phyloP scores from a whole-genome alignment of 2,888 invertebrate genomes.

The Limnephilus marmoratus region DNA sequence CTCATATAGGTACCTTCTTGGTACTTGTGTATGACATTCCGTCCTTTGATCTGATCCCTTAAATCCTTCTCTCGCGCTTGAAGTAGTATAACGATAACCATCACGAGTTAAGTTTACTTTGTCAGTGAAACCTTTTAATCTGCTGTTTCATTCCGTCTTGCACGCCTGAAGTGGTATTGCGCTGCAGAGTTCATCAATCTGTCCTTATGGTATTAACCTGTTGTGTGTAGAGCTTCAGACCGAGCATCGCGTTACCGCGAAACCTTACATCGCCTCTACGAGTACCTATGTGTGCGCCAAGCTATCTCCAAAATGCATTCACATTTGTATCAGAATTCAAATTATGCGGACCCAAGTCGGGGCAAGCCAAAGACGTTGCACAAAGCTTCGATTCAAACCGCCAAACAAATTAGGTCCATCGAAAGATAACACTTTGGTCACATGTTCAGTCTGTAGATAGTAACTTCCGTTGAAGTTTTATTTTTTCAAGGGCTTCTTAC shows the following conservation, averaged over 20 bases:
- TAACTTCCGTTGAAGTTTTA: background rate
- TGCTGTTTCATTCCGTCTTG: background rate
- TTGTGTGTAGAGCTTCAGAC: background rate
- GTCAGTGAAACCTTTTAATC: conserved; percentile 3
- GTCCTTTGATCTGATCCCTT: background rate
- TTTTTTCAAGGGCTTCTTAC: background rate
- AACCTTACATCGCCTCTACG: conserved; percentile 12
- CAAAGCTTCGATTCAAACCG: background rate
- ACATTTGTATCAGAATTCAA: conserved; percentile 5
- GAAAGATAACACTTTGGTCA: background rate
- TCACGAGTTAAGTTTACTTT: background rate
- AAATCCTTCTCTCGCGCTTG: background rate
- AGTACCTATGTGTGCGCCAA: background rate
- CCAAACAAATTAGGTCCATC: background rate
- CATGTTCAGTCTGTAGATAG: background rate
- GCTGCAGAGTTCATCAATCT: background rate
- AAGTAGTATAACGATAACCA: background rate
- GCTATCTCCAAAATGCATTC: conserved; percentile 36
- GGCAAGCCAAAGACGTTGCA: background rate
- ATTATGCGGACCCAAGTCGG: conserved; percentile 25
- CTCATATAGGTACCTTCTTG: background rate
- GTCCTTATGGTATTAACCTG: conserved; percentile 26
- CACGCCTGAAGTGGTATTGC: conserved; percentile 26
- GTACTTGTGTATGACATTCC: background rate
- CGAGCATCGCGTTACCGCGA: conserved; percentile 25